These are phyloP conservation scores for Montipora efflorescens DNA, from an alignment of 64 coral and sea anemone genomes.

Conservation along the genomic window DNA sequence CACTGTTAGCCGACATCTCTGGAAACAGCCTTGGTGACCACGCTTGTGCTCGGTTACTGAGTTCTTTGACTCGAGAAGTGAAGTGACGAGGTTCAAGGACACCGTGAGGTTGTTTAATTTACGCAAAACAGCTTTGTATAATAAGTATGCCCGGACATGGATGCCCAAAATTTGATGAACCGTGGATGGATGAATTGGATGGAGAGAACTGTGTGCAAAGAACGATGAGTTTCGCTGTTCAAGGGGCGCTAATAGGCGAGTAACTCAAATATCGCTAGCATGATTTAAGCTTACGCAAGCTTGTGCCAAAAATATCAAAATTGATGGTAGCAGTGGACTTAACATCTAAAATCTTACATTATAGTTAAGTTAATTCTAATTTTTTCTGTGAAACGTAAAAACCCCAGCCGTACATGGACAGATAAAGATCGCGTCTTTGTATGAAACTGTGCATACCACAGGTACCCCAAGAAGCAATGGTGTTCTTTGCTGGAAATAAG, in stretches of 20 bases:
- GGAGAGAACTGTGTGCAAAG: conserved; percentile 84
- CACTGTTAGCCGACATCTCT: not conserved
- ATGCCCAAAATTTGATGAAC: conserved; percentile 61
- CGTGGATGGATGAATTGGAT: conserved; percentile 91
- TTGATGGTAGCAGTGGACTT: too few relatives aligned
- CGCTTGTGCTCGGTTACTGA: not conserved
- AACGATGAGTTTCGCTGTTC: conserved; percentile 79
- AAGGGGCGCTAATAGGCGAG: conserved; percentile 86
- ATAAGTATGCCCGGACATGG: conserved; percentile 3
- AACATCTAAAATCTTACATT: too few relatives aligned
- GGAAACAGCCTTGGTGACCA: not conserved
- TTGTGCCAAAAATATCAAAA: too few relatives aligned
- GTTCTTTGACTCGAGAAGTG: not conserved
- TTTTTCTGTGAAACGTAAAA: too few relatives aligned
- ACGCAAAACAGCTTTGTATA: not conserved
- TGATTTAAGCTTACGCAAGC: too few relatives aligned
- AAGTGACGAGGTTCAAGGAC: not conserved
- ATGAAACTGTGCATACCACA: not conserved
- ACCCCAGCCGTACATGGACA: too few relatives aligned
- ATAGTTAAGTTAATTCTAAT: too few relatives aligned
- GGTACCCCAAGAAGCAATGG: not conserved
- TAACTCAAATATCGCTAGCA: not conserved
- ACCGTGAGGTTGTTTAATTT: not conserved
- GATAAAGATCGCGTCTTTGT: too few relatives aligned
- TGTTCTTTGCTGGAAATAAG: too few relatives aligned